phyloP scores from a whole-genome alignment of 2,888 invertebrate genomes.

The Tortricodes alternella region DNA sequence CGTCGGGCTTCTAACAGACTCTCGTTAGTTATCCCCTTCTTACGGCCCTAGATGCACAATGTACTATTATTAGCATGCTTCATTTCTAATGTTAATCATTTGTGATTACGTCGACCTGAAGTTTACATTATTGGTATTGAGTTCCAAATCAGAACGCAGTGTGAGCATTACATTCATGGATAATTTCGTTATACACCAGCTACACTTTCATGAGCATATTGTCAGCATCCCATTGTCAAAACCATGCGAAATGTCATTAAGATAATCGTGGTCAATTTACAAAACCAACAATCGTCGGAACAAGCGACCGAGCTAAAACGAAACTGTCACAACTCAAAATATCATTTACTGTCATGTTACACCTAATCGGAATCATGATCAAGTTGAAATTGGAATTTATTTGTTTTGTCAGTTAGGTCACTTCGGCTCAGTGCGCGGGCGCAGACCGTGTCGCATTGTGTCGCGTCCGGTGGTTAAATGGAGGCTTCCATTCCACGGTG shows the following conservation, averaged over 20 bases:
- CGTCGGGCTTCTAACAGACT: no score
- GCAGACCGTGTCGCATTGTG: constrained; percentile 30
- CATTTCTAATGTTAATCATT: no score
- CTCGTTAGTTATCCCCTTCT: no score
- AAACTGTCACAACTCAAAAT: no score
- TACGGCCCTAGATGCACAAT: no score
- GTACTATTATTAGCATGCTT: no score
- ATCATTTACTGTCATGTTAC: no score
- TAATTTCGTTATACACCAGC: neutral
- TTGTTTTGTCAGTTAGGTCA: no score
- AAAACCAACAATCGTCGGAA: constrained; percentile 24
- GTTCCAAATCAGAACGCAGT: neutral
- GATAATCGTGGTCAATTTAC: constrained; percentile 21
- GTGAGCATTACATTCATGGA: neutral
- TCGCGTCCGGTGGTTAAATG: constrained; percentile 29
- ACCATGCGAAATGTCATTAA: constrained; percentile 18
- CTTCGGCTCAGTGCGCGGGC: constrained; percentile 10
- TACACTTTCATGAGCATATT: neutral
- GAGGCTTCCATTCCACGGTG: neutral
- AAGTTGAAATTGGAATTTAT: no score
- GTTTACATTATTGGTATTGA: no score
- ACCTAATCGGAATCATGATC: neutral
- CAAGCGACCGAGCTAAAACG: no score
- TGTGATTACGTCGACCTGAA: no score
- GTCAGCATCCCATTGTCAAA: constrained; percentile 21